A percentile compares a stretch with the other conserved stretches of the same genome.
These are phyloP conservation scores for Neomonachus schauinslandi DNA, from an alignment of 2,113 vertebrate genomes.

Conservation along the genomic window DNA sequence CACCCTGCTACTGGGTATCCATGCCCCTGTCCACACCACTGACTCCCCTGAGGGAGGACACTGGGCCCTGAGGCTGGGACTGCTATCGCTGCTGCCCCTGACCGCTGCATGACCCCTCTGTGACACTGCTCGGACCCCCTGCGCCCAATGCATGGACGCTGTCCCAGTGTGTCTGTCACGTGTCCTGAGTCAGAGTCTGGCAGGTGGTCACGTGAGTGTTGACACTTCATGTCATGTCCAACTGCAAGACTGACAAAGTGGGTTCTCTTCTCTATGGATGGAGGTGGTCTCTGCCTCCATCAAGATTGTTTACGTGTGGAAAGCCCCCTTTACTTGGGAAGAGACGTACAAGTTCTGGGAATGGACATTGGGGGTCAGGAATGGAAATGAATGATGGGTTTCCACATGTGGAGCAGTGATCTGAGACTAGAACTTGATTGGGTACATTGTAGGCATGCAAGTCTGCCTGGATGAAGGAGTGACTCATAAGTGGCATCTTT, in stretches of 20 bases:
- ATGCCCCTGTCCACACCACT: not conserved
- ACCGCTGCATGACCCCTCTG: too few relatives aligned
- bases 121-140: too few relatives aligned
- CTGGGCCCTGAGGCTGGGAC: too few relatives aligned
- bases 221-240: not conserved
- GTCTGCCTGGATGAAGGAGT: not conserved
- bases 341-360: not conserved
- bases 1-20: not conserved
- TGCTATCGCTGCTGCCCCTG: too few relatives aligned
- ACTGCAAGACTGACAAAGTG: not conserved
- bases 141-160: too few relatives aligned
- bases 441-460: not conserved
- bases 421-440: not conserved
- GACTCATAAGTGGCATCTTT: not conserved
- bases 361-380: not conserved
- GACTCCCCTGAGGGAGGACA: too few relatives aligned
- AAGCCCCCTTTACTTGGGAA: not conserved
- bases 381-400: not conserved
- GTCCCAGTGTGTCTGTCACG: too few relatives aligned
- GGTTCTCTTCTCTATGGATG: not conserved
- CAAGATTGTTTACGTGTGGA: not conserved
- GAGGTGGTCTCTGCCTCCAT: not conserved
- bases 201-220: not conserved
- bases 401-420: not conserved
- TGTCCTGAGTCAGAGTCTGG: too few relatives aligned